Percentiles rank a stretch among this genome's conserved stretches.
phyloP scores from a whole-genome alignment of 2,113 vertebrate genomes.

The Panthera tigris region DNA sequence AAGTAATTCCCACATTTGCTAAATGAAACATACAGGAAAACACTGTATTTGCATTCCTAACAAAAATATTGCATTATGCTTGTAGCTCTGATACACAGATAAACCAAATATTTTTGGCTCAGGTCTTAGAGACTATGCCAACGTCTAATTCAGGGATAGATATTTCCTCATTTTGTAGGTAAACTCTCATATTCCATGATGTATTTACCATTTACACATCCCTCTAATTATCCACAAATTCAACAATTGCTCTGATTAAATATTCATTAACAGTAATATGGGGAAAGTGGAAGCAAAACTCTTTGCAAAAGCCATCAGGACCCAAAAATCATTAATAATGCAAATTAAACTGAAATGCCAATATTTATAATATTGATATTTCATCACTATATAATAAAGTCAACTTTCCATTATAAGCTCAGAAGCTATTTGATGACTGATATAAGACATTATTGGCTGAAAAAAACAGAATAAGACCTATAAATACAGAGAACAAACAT shows the following conservation, averaged over 20 bases:
- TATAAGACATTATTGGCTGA: background rate
- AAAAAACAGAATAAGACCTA: background rate
- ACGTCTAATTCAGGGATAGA: background rate
- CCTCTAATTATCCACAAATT: background rate
- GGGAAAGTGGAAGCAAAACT: background rate
- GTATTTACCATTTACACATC: background rate
- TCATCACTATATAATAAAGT: background rate
- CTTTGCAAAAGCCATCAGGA: background rate
- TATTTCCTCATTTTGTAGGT: background rate
- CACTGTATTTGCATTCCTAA: background rate
- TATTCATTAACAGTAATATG: background rate
- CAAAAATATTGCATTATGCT: background rate
- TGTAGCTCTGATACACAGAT: background rate
- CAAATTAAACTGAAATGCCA: background rate
- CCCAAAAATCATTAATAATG: background rate
- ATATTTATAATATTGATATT: background rate
- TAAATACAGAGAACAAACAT: background rate
- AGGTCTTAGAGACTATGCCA: background rate
- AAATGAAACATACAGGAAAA: background rate
- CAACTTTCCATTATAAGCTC: background rate
- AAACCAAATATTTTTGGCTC: background rate
- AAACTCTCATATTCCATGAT: background rate
- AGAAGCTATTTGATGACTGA: background rate
- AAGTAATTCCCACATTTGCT: background rate
- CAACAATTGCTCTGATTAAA: background rate